Percentiles rank a stretch among this genome's conserved stretches.
These are phyloP conservation scores for Tricholaema leucomelas DNA, from an alignment of 2,113 vertebrate species.

Conservation along the genomic window DNA sequence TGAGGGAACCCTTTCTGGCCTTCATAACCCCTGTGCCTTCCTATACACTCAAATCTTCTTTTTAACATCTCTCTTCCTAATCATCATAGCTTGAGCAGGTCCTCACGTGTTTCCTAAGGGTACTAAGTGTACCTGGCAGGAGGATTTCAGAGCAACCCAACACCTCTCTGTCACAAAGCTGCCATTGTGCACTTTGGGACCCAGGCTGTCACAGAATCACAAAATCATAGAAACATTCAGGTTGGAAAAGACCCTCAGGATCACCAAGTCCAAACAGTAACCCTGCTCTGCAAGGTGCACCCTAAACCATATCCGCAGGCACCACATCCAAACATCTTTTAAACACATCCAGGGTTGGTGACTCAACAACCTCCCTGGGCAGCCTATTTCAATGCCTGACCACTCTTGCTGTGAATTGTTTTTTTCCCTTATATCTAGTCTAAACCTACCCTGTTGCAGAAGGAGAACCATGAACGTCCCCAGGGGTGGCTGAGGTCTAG, in stretches of 20 bases:
- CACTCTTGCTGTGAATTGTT: too few relatives aligned
- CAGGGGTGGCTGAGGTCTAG: background rate
- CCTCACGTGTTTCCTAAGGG: background rate
- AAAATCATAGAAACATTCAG: too few relatives aligned
- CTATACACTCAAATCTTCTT: background rate
- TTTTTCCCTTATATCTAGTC: too few relatives aligned
- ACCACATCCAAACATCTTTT: too few relatives aligned
- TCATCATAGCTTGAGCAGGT: background rate
- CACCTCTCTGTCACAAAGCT: background rate
- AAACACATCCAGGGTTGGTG: too few relatives aligned
- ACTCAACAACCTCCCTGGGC: too few relatives aligned
- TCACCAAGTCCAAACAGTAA: too few relatives aligned
- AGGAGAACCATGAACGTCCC: fast-evolving
- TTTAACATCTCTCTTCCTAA: background rate
- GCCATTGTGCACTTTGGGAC: background rate
- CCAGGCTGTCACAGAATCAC: background rate
- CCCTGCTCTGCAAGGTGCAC: too few relatives aligned
- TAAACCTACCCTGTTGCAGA: background rate
- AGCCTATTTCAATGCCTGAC: too few relatives aligned
- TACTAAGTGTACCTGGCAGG: background rate
- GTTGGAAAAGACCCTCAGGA: too few relatives aligned
- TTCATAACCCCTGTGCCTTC: background rate
- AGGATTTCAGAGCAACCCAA: background rate
- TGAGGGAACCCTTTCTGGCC: background rate
- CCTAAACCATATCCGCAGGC: too few relatives aligned